These are phyloP conservation scores for Cancer borealis DNA, from an alignment of 2,888 invertebrate genomes.

Conservation along the genomic window DNA sequence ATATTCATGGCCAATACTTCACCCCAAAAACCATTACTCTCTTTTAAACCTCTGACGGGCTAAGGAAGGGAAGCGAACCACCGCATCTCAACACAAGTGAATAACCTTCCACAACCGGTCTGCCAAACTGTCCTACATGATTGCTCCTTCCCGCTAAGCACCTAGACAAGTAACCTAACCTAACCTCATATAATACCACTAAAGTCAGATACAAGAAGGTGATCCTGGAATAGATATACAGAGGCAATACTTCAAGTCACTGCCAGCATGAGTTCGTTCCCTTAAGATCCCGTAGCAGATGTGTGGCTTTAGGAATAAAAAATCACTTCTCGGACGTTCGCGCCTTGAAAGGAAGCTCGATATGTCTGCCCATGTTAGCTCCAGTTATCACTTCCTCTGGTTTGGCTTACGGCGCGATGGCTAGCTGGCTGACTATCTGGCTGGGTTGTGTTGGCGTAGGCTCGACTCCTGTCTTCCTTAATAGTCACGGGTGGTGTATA, in stretches of 20 bases:
- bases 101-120: not conserved
- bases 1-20: not conserved
- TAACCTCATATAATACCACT: not conserved
- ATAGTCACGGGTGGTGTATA: not conserved
- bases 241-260: not conserved
- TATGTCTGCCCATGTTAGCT: not conserved
- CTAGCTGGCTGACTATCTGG: not conserved
- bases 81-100: not conserved
- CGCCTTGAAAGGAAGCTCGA: not conserved
- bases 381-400: not conserved
- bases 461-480: not conserved
- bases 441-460: not conserved
- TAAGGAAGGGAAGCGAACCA: not conserved
- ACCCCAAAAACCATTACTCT: not conserved
- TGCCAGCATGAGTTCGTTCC: not conserved
- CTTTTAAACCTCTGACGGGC: not conserved
- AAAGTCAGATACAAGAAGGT: not conserved
- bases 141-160: not conserved
- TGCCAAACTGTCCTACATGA: not conserved
- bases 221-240: not conserved
- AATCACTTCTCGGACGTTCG: not conserved
- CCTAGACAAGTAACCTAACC: not conserved
- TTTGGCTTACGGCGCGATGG: not conserved
- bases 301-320: not conserved
- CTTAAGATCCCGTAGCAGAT: not conserved